Percentiles rank a stretch among this genome's conserved stretches.
Conservation (phyloP, 30 jellyfish, hydroid and myxozoan species). For the Chrysaora quinquecirrha region DNA sequence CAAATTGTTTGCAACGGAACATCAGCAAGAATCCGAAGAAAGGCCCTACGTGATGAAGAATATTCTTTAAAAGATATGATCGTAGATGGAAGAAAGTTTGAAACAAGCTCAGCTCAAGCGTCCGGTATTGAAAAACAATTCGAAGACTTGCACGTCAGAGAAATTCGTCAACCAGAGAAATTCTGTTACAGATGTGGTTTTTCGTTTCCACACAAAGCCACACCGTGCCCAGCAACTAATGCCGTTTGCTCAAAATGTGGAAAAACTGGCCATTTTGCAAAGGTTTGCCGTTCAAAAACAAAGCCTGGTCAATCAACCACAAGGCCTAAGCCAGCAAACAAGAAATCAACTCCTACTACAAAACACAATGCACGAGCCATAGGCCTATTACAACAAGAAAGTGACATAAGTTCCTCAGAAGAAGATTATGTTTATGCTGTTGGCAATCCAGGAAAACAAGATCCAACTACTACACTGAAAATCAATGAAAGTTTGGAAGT, state of each 20-base stretch:
- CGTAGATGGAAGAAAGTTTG: constrained; percentile 20
- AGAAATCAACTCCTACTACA: too few species aligned
- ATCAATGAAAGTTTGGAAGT: too few species aligned
- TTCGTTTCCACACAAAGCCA: constrained; percentile 6
- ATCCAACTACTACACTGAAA: too few species aligned
- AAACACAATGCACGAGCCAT: too few species aligned
- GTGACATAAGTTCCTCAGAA: too few species aligned
- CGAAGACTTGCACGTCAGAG: constrained; percentile 19
- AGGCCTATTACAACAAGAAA: too few species aligned
- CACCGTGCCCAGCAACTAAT: constrained; percentile 45
- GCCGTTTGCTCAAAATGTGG: constrained; percentile 48
- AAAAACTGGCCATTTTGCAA: constrained; percentile 48
- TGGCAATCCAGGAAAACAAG: too few species aligned
- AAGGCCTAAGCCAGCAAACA: background rate
- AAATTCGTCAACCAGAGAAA: constrained; percentile 15
- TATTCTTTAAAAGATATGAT: constrained; percentile 19
- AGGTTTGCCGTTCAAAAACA: constrained; percentile 15
- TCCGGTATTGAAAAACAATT: constrained; percentile 40
- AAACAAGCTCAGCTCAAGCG: constrained; percentile 46
- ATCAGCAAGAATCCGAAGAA: constrained; percentile 25
- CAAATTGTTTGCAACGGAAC: constrained; percentile 34
- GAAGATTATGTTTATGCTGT: too few species aligned
- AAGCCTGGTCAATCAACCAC: background rate
- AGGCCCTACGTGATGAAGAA: constrained; percentile 45
- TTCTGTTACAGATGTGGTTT: constrained; percentile 34